A percentile compares a stretch with the other conserved stretches of the same genome.
These are phyloP conservation scores for Hirudo medicinalis DNA, from an alignment of 1,140 invertebrate genomes.

Conservation along the genomic window DNA sequence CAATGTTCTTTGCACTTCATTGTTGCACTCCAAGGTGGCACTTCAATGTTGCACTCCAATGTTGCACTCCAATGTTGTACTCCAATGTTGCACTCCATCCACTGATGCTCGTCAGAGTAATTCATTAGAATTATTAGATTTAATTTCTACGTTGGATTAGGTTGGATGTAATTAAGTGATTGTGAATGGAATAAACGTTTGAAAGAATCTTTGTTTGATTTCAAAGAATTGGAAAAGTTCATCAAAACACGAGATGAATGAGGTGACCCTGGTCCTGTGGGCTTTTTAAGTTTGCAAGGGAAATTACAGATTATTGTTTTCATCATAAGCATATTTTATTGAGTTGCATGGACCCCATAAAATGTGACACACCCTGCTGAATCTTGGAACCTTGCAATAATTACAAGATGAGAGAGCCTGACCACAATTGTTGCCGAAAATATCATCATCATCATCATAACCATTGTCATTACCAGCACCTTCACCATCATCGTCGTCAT, in stretches of 20 bases:
- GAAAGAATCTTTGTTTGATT: background rate
- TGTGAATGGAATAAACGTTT: background rate
- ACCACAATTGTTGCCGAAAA: background rate
- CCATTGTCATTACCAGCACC: conserved; percentile 1
- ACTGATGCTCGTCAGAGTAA: no score
- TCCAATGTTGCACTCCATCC: no score
- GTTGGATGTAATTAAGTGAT: no score
- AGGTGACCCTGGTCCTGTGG: background rate
- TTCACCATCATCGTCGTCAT: background rate
- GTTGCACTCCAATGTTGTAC: no score
- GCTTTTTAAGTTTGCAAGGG: background rate
- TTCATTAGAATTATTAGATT: no score
- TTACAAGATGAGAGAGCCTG: background rate
- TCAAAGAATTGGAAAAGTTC: background rate
- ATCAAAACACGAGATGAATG: background rate
- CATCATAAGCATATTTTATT: background rate
- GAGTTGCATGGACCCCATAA: background rate
- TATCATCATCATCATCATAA: conserved; percentile 14
- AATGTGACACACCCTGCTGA: background rate
- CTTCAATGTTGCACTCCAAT: no score
- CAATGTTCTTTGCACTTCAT: no score
- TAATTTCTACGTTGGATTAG: no score
- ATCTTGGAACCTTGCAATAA: background rate
- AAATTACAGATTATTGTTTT: background rate
- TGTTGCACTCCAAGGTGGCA: no score